These are phyloP conservation scores for Ellobium chinense DNA, from an alignment of 2,888 invertebrate species.

Conservation along the genomic window DNA sequence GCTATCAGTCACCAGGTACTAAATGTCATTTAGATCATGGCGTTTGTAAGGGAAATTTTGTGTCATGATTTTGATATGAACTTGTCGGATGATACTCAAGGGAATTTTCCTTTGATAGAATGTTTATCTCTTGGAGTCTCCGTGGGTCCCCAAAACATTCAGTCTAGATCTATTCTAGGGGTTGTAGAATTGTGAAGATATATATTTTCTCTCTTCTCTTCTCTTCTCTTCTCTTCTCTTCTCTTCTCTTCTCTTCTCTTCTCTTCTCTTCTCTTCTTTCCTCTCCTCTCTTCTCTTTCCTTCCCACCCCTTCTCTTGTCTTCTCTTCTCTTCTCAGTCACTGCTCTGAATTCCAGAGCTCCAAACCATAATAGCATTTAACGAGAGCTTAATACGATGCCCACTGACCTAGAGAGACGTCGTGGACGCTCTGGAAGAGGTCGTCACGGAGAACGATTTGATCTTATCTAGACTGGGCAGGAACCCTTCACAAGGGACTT, in stretches of 20 bases:
- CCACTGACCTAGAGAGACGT: not conserved
- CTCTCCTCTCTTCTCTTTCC: constrained; percentile 26
- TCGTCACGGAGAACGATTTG: not conserved
- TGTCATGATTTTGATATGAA: too few relatives aligned
- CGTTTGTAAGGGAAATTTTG: too few relatives aligned
- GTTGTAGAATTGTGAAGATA: too few relatives aligned
- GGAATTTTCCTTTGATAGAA: too few relatives aligned
- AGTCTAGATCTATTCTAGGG: too few relatives aligned
- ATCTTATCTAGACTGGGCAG: not conserved
- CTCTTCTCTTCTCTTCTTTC: not conserved
- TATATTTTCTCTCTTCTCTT: not conserved
- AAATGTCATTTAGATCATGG: too few relatives aligned
- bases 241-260: not conserved
- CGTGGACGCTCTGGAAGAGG: not conserved
- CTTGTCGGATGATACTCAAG: too few relatives aligned
- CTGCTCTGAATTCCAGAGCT: not conserved
- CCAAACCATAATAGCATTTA: not conserved
- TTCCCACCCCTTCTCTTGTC: constrained; percentile 33
- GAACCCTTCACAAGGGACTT: not conserved
- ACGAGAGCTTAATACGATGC: not conserved
- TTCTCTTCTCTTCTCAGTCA: constrained; percentile 10
- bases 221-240: not conserved
- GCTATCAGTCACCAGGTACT: too few relatives aligned
- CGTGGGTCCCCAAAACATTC: too few relatives aligned
- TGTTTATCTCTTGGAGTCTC: too few relatives aligned